Conservation (phyloP, 2,113 vertebrate genomes). For the Aptenodytes forsteri region DNA sequence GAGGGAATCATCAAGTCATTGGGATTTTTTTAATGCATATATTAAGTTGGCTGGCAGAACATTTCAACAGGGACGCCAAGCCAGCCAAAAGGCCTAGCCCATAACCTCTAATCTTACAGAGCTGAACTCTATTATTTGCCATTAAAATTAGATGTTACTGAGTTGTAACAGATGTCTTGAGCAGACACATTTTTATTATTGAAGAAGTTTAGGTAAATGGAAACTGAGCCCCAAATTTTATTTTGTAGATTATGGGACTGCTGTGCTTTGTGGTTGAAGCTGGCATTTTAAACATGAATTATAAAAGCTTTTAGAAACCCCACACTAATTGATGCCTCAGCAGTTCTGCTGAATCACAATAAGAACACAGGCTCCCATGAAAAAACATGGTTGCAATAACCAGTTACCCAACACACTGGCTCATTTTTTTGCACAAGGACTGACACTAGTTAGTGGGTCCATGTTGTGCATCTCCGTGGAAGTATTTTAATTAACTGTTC, state of each 20-base stretch:
- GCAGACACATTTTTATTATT: conserved; percentile 74
- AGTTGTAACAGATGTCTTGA: conserved; percentile 80
- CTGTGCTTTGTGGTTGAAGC: conserved; percentile 60
- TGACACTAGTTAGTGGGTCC: conserved; percentile 50
- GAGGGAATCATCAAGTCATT: conserved; percentile 29
- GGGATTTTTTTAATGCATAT: conserved; percentile 53
- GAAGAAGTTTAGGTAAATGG: conserved; percentile 78
- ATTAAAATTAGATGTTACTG: conserved; percentile 82
- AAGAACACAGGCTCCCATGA: conserved; percentile 36
- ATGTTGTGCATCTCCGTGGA: conserved; percentile 35
- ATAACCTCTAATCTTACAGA: conserved; percentile 82
- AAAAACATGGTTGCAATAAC: background rate
- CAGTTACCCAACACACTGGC: background rate
- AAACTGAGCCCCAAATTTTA: conserved; percentile 78
- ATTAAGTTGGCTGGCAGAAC: conserved; percentile 73
- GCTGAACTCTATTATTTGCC: conserved; percentile 81
- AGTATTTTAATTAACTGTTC: conserved; percentile 64
- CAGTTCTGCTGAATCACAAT: conserved; percentile 69
- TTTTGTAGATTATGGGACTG: conserved; percentile 64
- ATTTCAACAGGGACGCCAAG: conserved; percentile 64
- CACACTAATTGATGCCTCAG: conserved; percentile 69
- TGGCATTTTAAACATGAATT: conserved; percentile 75
- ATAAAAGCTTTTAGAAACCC: conserved; percentile 69
- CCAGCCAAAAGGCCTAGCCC: conserved; percentile 67
- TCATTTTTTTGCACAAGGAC: conserved; percentile 21